Base-by-base conservation (phyloP, 2,113 vertebrate genomes). In the Semicossyphus pulcher region DNA sequence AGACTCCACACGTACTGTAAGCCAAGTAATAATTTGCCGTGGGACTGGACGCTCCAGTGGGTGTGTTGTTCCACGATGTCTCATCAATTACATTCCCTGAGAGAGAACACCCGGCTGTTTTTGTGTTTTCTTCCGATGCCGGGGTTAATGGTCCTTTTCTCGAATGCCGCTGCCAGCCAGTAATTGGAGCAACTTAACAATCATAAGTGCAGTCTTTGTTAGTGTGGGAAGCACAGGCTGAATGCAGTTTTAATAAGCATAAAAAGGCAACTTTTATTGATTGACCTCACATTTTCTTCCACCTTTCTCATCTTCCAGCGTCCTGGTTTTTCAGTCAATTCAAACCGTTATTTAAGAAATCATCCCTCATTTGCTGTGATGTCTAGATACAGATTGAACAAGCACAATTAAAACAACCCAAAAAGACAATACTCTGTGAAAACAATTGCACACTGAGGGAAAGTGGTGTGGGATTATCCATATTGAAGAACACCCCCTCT, bases 51-150 rank as follows among this genome's bases (percentile, higher is more conserved):
- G 85, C 80, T 85, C 84, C 84, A 78, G 84, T 87, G 84, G 89
- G 84, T 91, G 86, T 90, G 88, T 88, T 85, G 85, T 80, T 91
- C 88, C 71, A 57, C 28, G 14, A 79, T 72, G 89, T 85, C 87
- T 88, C 88, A 89, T 90, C 87, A 90, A 88, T 93, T 90, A 89
- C 88, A 90, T 87, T 92, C 87, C 89, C 89, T 70, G 77, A 78
- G 91, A 91, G 91, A 89, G 81, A 90, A 86, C 80, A 70, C 74
- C 62, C 73, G 71, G 85, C 83, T 83, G 85, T 86, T 90, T 91
- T n/a, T 89, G 64, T 47, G 72, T 89, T 89, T n/a, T 88, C 84
- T 86, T 83, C 36, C 28, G 76, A 74, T 85, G 84, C 76, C 4
- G 81, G 26, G 77, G 80, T 89, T 90, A 89, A 89, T 91, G 86